Evolutionary conservation across 2,113 vertebrate genomes (phyloP).

Genomic region (Phalacrocorax pelagicus): DNA sequence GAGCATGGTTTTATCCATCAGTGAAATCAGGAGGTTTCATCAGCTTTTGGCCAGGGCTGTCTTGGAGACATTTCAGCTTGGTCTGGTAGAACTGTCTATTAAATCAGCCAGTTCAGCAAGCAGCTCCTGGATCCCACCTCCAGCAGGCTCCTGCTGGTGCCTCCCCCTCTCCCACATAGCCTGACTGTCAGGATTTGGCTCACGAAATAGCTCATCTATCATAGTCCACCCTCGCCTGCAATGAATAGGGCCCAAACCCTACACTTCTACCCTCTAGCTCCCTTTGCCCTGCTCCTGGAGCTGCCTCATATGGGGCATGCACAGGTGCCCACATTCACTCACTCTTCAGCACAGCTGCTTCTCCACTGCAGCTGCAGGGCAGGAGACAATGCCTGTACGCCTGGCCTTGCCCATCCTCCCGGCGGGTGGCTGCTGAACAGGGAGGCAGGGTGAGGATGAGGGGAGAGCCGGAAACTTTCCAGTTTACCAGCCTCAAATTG

Average conservation of each 20-base stretch:
- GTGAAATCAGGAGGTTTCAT: neutral
- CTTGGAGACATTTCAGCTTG: neutral
- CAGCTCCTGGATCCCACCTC: neutral
- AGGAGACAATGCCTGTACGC: neutral
- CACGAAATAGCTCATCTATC: neutral
- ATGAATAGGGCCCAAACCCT: neutral
- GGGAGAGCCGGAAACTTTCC: neutral
- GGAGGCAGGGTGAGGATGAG: neutral
- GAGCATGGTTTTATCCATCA: neutral
- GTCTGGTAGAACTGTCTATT: neutral
- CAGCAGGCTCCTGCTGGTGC: neutral
- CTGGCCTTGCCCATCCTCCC: neutral
- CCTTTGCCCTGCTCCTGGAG: neutral
- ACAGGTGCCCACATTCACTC: neutral
- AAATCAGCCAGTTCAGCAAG: neutral
- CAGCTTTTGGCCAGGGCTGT: neutral
- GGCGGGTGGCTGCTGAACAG: neutral
- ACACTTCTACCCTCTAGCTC: neutral
- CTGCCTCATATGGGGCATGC: neutral
- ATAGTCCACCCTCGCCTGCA: neutral
- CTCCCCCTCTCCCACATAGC: neutral
- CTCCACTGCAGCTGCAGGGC: neutral
- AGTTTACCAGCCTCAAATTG: neutral
- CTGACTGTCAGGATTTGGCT: neutral
- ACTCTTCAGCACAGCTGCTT: neutral